phyloP scores from a whole-genome alignment of 2,888 invertebrate species.

The Candidula unifasciata region DNA sequence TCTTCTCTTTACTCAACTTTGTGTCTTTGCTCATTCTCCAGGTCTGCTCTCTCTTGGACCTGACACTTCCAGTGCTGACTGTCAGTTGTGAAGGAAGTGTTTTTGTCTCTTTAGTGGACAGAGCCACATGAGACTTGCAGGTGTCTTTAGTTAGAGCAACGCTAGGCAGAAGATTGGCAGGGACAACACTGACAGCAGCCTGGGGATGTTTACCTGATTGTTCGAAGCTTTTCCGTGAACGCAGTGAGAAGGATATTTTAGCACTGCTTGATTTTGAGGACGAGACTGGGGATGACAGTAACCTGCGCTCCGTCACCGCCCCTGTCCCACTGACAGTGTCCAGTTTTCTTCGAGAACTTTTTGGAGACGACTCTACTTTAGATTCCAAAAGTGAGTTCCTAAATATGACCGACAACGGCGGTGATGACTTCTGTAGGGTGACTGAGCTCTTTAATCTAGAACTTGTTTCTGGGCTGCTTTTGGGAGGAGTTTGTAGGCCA shows the following conservation, averaged over 20 bases:
- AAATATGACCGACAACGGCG: background rate
- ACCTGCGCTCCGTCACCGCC: constrained; percentile 35
- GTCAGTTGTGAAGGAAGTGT: constrained; percentile 28
- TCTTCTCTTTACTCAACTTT: constrained; percentile 9
- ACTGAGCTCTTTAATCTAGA: background rate
- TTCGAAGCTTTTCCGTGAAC: background rate
- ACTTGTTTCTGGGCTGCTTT: constrained; percentile 19
- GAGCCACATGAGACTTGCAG: background rate
- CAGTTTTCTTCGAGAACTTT: background rate
- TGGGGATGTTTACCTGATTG: background rate
- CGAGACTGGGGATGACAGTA: background rate
- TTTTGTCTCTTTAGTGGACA: background rate
- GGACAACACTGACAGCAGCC: background rate
- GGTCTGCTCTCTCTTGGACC: constrained; percentile 23
- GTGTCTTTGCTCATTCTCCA: constrained; percentile 35
- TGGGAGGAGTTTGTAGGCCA: background rate
- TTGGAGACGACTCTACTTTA: background rate
- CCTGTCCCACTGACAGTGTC: background rate
- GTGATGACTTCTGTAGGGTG: background rate
- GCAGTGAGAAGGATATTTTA: background rate
- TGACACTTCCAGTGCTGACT: constrained; percentile 4
- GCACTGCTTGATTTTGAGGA: background rate
- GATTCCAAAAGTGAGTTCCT: background rate
- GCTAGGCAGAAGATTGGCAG: constrained; percentile 15
- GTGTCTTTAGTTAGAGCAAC: background rate